Conservation (phyloP, 2,888 invertebrate species). For the Eudemis profundana region DNA sequence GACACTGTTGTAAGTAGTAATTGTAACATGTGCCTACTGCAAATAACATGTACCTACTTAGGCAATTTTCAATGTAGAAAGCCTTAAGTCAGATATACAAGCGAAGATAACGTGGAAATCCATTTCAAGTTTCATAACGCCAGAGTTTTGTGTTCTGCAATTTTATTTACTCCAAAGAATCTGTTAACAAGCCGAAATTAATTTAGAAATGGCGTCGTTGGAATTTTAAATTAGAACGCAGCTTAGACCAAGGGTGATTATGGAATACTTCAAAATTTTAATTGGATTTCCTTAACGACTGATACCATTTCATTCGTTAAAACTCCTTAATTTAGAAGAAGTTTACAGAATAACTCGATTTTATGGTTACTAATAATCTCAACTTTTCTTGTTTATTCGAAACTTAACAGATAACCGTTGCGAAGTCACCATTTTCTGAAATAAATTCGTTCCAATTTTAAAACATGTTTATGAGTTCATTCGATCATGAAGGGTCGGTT, state of each 20-base stretch:
- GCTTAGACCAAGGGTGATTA: slow-evolving; percentile 39
- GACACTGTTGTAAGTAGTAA: too few species aligned
- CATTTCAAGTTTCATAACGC: background rate
- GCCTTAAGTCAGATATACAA: background rate
- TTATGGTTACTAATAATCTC: slow-evolving; percentile 10
- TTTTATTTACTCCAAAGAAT: slow-evolving; percentile 35
- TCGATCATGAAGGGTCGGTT: slow-evolving; percentile 4
- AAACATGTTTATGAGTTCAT: slow-evolving; percentile 24
- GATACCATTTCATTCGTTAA: slow-evolving; percentile 54
- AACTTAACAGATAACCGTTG: too few species aligned
- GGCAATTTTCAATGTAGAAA: background rate
- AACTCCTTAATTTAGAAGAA: slow-evolving; percentile 47
- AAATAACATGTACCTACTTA: too few species aligned
- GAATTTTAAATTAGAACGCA: slow-evolving; percentile 41
- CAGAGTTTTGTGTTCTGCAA: slow-evolving; percentile 10
- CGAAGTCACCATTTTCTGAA: slow-evolving; percentile 1
- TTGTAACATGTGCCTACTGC: too few species aligned
- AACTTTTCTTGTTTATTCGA: background rate
- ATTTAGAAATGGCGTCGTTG: slow-evolving; percentile 30
- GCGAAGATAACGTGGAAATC: background rate
- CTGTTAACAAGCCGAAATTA: slow-evolving; percentile 74
- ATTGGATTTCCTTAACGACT: slow-evolving; percentile 56
- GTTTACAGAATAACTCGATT: slow-evolving; percentile 27
- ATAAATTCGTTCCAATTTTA: slow-evolving; percentile 6
- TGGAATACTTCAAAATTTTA: slow-evolving; percentile 50